Evolutionary conservation across 2,113 vertebrate genomes (phyloP).

Genomic region (Regulus satrapa): DNA sequence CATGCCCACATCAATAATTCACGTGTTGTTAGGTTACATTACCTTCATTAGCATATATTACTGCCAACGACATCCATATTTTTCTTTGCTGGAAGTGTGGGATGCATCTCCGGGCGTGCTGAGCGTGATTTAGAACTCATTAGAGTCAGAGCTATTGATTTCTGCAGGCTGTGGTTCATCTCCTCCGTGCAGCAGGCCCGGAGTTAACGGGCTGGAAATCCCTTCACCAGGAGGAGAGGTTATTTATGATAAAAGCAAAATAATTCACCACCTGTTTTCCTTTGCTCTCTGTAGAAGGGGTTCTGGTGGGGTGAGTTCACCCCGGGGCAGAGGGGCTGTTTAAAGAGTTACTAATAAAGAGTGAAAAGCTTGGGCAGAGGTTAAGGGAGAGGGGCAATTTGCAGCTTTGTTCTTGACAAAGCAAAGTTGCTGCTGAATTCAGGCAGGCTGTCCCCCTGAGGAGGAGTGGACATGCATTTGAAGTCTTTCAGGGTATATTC

Average conservation of each 20-base stretch:
- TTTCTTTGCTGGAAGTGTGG: neutral
- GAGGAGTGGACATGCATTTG: neutral
- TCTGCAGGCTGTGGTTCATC: neutral
- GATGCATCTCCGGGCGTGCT: neutral
- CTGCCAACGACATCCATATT: slow-evolving; percentile 13
- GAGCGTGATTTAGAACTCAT: slow-evolving; percentile 25
- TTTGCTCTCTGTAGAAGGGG: neutral
- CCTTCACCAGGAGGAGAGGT: neutral
- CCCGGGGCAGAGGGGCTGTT: neutral
- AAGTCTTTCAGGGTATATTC: neutral
- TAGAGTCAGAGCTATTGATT: slow-evolving; percentile 18
- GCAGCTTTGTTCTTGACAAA: neutral
- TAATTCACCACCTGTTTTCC: slow-evolving; percentile 5
- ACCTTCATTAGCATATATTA: slow-evolving; percentile 47
- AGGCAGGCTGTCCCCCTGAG: neutral
- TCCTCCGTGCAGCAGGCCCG: neutral
- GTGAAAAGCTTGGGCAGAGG: slow-evolving; percentile 2
- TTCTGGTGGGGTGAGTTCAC: neutral
- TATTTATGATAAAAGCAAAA: slow-evolving; percentile 21
- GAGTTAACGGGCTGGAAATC: neutral
- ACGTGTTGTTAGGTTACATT: slow-evolving; percentile 33
- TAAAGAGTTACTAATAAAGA: neutral
- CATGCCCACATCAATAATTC: slow-evolving; percentile 52
- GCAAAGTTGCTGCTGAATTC: neutral
- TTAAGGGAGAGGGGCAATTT: neutral